These are phyloP conservation scores for Drosophila kokeensis DNA, from an alignment of 2,888 invertebrate genomes.

Conservation along the genomic window DNA sequence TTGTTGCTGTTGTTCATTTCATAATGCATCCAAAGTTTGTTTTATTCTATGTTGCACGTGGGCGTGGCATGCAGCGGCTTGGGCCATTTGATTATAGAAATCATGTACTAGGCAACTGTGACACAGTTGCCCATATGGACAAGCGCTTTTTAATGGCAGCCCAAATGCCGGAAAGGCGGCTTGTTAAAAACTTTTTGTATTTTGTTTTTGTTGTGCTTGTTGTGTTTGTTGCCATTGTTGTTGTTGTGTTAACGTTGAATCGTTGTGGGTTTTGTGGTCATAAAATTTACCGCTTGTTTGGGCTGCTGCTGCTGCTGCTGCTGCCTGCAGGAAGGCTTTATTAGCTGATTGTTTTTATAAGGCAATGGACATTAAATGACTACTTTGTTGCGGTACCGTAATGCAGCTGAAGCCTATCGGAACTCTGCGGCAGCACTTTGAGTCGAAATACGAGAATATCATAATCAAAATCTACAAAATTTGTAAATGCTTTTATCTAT, in stretches of 20 bases:
- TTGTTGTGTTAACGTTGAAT: slow-evolving; percentile 35
- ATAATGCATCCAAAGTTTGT: slow-evolving; percentile 41
- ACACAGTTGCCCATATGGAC: slow-evolving; percentile 64
- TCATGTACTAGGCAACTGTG: slow-evolving; percentile 65
- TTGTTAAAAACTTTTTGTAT: slow-evolving; percentile 60
- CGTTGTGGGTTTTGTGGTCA: slow-evolving; percentile 69
- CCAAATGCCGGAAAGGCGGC: slow-evolving; percentile 66
- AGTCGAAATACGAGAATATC: background rate
- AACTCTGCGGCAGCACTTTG: slow-evolving; percentile 8
- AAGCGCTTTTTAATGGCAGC: slow-evolving; percentile 26
- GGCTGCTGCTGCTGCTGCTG: slow-evolving; percentile 39
- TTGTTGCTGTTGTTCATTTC: slow-evolving; percentile 23
- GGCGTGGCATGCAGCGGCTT: slow-evolving; percentile 41
- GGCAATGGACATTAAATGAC: slow-evolving; percentile 59
- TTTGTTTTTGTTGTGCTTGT: slow-evolving; percentile 28
- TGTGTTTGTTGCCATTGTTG: slow-evolving; percentile 13
- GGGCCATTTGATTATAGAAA: slow-evolving; percentile 60
- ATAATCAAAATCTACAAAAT: background rate
- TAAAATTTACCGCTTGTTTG: slow-evolving; percentile 71
- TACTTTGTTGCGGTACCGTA: slow-evolving; percentile 59
- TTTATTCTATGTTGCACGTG: slow-evolving; percentile 31
- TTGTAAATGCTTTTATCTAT: background rate
- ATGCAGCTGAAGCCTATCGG: slow-evolving; percentile 32
- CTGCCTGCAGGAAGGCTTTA: slow-evolving; percentile 56
- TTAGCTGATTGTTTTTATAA: slow-evolving; percentile 61